Evolutionary conservation across 2,797 vertebrate species (phyloP), one percentile per base, ranked within the genome.

Genomic region (Semotilus atromaculatus): DNA sequence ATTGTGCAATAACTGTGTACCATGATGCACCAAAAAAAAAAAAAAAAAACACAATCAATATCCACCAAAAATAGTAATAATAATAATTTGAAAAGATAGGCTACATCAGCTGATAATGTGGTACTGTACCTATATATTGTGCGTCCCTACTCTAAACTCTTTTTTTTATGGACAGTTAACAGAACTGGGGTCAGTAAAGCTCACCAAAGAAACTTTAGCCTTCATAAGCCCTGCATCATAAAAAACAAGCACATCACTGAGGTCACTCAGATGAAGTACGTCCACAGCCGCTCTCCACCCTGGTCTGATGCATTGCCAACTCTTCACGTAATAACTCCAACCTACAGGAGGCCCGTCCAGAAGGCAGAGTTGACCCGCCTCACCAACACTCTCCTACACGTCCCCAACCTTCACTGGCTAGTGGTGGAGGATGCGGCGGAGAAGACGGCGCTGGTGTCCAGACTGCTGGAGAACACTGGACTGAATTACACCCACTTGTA

Each of bases 401-500:
- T 96, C 29, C 89, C 94, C 75, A 94, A 94, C 86, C 92, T 96
- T 62, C 94, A 96, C 92, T 95, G 96, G 96, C 93, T 96, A 64
- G 86, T 96, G 71, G 95, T 96, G 90, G 94, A 96, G 88, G 95
- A 96, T 85, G 90, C 94, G 1, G 86, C 85, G 23, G 88, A 88
- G 43, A 92, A 83, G 79, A 95, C 93, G 0, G 4, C 87, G 1
- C 88, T 94, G 29, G 93, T 96, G 72, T 89, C 92, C 67, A 88
- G 58, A 21, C 89, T 96, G 48, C 92, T 96, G 67, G 91, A 86
- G 40, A 91, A 92, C 76, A 94, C 91, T 0, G 90, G 93, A 9
- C 89, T 96, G 66, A 96, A 95, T 86, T 94, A 95, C 91, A 96
- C 95, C 11, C 95, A 95, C 87, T 92, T 96, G 64, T 92, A 94